Evolutionary conservation across 1,140 invertebrate species (phyloP).

Genomic region (Drosophila ogumai): DNA sequence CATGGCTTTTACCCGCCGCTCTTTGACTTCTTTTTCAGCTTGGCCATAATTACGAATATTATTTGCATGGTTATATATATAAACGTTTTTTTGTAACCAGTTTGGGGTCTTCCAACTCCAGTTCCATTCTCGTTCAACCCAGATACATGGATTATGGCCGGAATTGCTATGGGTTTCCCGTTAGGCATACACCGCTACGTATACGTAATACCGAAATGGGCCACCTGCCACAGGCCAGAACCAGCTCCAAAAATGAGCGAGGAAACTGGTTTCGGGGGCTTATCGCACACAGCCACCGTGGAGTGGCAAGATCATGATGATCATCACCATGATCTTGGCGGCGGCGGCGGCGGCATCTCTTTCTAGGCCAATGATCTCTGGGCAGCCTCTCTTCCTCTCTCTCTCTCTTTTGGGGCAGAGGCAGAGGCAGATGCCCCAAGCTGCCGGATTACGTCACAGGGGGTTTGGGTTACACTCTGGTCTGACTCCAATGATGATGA

Average conservation of each 20-base stretch:
- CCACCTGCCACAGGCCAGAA: constrained; percentile 48
- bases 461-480: constrained; percentile 55
- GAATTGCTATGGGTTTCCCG: constrained; percentile 42
- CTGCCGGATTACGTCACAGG: constrained; percentile 63
- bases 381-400: constrained; percentile 2
- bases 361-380: constrained; percentile 76
- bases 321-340: constrained; percentile 24
- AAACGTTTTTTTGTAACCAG: constrained; percentile 27
- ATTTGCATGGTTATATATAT: constrained; percentile 42
- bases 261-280: constrained; percentile 43
- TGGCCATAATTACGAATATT: constrained; percentile 19
- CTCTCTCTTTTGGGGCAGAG: constrained; percentile 16
- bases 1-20: constrained; percentile 43
- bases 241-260: constrained; percentile 29
- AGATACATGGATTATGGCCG: constrained; percentile 67
- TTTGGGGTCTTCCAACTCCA: constrained; percentile 23
- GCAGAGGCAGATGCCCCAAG: constrained; percentile 29
- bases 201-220: constrained; percentile 77
- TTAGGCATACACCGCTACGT: constrained; percentile 42
- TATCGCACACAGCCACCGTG: constrained; percentile 23
- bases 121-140: constrained; percentile 55
- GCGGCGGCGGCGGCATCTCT: constrained; percentile 28
- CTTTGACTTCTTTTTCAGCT: constrained; percentile 35
- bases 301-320: constrained; percentile 26
- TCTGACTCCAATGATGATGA: constrained; percentile 37